Evolutionary conservation across 2,113 vertebrate genomes (phyloP).

Genomic region (Sciurus niger): DNA sequence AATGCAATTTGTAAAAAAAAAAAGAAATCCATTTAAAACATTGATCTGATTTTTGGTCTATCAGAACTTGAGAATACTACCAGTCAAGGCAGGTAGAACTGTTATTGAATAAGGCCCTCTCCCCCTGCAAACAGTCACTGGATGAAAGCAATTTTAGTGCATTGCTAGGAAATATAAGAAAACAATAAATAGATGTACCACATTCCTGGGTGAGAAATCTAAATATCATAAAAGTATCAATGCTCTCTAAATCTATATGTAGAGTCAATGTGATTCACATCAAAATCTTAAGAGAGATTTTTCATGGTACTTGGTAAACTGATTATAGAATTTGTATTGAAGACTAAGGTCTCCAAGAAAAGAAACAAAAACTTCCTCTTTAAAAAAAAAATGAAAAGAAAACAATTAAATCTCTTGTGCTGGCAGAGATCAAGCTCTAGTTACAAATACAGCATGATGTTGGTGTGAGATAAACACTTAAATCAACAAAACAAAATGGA

Average conservation of each 20-base stretch:
- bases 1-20: too few species aligned
- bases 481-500: background rate
- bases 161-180: background rate
- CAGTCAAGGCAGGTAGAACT: background rate
- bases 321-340: conserved; percentile 43
- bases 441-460: background rate
- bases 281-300: conserved; percentile 61
- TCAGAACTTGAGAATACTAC: background rate
- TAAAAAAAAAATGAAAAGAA: background rate
- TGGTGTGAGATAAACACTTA: background rate
- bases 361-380: background rate
- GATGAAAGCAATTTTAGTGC: background rate
- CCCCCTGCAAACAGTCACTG: background rate
- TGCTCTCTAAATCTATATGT: background rate
- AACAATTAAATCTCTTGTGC: background rate
- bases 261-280: background rate
- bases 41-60: background rate
- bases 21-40: conserved; percentile 13
- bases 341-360: background rate
- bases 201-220: background rate
- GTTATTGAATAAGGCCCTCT: background rate
- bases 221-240: background rate
- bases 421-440: background rate
- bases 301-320: background rate
- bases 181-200: background rate